These are phyloP conservation scores for Trachelus iudaicus DNA, from an alignment of 2,888 invertebrate genomes.

Conservation along the genomic window DNA sequence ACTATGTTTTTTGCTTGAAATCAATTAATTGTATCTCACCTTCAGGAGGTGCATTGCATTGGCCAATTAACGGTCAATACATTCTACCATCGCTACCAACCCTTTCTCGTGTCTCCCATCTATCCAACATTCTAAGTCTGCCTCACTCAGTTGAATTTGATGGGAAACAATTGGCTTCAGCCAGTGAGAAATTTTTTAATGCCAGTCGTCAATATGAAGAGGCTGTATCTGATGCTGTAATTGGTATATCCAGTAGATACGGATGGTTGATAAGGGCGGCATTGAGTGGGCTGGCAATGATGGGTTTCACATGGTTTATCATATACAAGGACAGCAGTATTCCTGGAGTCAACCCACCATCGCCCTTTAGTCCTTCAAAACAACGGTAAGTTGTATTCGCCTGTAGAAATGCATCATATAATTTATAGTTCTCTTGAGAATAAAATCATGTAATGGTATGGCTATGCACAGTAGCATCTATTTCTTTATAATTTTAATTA, in stretches of 20 bases:
- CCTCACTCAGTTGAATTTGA: constrained; percentile 14
- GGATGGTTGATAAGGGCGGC: constrained; percentile 50
- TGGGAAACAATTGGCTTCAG: constrained; percentile 11
- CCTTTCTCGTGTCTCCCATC: constrained; percentile 22
- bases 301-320: constrained; percentile 71
- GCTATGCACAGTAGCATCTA: not conserved
- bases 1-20: constrained; percentile 4
- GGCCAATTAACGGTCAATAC: constrained; percentile 13
- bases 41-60: constrained; percentile 12
- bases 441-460: not conserved
- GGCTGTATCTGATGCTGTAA: constrained; percentile 19
- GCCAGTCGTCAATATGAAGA: constrained; percentile 23
- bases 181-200: constrained; percentile 22
- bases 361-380: constrained; percentile 69
- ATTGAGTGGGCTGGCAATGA: constrained; percentile 66
- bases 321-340: constrained; percentile 73
- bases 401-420: not conserved
- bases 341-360: constrained; percentile 72
- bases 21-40: not conserved
- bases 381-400: constrained; percentile 61
- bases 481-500: not conserved
- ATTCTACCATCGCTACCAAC: constrained; percentile 19
- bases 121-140: constrained; percentile 12
- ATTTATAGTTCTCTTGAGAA: not conserved
- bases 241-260: constrained; percentile 31